Conservation (phyloP, 1,140 invertebrate species). For the honey bee (Apis mellifera) region DNA sequence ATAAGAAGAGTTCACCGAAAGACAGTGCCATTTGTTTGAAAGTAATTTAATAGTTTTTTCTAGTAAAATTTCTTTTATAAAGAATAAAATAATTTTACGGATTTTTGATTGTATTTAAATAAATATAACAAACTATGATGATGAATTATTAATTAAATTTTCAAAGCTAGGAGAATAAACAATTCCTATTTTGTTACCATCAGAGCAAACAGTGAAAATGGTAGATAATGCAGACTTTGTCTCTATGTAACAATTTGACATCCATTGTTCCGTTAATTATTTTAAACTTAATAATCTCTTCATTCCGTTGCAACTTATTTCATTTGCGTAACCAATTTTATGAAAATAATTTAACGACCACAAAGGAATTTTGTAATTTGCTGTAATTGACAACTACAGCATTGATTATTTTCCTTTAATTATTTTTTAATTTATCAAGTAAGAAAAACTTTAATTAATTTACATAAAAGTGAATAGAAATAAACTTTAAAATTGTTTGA, state of each 20-base stretch:
- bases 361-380: not conserved
- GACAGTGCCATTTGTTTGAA: conserved; percentile 1
- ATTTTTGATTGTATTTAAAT: not conserved
- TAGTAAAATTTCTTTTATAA: not conserved
- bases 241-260: conserved; percentile 5
- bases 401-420: not conserved
- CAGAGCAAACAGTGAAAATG: not conserved
- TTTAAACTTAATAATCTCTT: conserved; percentile 22
- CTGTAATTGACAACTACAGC: not conserved
- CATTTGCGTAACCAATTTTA: not conserved
- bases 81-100: not conserved
- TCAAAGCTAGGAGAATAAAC: not conserved
- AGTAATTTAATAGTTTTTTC: conserved; percentile 24
- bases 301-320: not conserved
- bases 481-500: not conserved
- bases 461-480: not conserved
- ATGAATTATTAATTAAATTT: not conserved
- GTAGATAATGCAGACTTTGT: not conserved
- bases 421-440: not conserved
- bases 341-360: not conserved
- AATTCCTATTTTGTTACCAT: conserved; percentile 14
- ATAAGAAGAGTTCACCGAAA: conserved; percentile 6
- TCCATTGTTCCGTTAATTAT: conserved; percentile 20
- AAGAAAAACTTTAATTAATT: conserved; percentile 10
- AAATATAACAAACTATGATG: not conserved